Conservation (phyloP, 64 coral and sea anemone genomes). For the Montipora sp. region DNA sequence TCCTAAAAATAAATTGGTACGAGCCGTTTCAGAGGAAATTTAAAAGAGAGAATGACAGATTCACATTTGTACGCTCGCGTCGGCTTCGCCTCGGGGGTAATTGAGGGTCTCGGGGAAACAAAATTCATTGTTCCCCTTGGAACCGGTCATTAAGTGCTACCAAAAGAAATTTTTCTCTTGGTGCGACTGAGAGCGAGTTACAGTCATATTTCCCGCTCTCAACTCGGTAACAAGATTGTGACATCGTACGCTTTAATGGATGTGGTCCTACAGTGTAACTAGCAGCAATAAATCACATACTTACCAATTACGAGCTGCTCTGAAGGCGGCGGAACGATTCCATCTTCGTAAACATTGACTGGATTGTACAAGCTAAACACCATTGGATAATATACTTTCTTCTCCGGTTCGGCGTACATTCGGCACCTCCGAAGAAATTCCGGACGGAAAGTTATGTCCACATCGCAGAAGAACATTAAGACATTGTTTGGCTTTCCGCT, state of each 20-base stretch:
- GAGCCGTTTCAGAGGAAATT: too few relatives aligned
- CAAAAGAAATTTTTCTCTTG: too few relatives aligned
- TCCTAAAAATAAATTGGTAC: too few relatives aligned
- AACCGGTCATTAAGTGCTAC: too few relatives aligned
- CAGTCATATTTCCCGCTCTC: not conserved
- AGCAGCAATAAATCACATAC: not conserved
- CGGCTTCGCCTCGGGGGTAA: too few relatives aligned
- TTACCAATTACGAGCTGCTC: constrained; percentile 80
- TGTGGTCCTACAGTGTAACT: too few relatives aligned
- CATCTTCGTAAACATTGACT: constrained; percentile 78
- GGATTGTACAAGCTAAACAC: constrained; percentile 96
- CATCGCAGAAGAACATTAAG: constrained; percentile 95
- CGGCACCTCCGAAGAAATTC: constrained; percentile 84
- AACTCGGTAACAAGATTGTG: too few relatives aligned
- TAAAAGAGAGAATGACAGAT: too few relatives aligned
- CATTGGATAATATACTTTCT: constrained; percentile 90
- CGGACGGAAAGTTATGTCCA: constrained; percentile 79
- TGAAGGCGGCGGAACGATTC: constrained; percentile 51
- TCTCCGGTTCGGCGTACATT: constrained; percentile 69
- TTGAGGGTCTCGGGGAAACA: too few relatives aligned
- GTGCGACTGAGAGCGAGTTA: not conserved
- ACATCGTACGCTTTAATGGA: not conserved
- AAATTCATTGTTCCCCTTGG: too few relatives aligned
- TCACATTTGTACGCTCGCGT: too few relatives aligned
- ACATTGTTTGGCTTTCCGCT: constrained; percentile 59